A percentile compares a stretch with the other conserved stretches of the same genome.
These are phyloP conservation scores for Echiichthys vipera DNA, from an alignment of 2,797 vertebrate genomes.

Conservation along the genomic window DNA sequence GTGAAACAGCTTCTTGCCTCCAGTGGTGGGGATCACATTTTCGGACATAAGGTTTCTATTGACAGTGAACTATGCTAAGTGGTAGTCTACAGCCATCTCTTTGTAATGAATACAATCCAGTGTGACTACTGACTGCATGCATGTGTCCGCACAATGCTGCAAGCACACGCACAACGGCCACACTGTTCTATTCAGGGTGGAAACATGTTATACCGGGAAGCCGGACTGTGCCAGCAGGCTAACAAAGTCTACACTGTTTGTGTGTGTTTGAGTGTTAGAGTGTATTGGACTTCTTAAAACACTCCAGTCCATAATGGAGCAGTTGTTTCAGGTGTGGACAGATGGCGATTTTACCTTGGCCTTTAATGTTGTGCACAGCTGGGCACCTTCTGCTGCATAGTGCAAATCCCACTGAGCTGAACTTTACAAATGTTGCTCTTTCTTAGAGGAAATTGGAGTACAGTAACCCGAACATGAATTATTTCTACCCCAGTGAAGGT, in stretches of 20 bases:
- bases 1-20: background rate
- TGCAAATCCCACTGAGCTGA: constrained; percentile 42
- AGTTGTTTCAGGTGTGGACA: constrained; percentile 49
- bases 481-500: constrained; percentile 1
- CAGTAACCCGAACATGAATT: background rate
- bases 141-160: constrained; percentile 60
- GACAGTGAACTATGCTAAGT: constrained; percentile 22
- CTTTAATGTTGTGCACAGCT: constrained; percentile 46
- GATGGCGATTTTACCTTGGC: constrained; percentile 28
- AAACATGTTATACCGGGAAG: constrained; percentile 68
- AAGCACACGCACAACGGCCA: constrained; percentile 46
- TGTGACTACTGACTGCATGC: constrained; percentile 54
- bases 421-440: constrained; percentile 36
- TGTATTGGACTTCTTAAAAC: constrained; percentile 44
- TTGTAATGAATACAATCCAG: constrained; percentile 53
- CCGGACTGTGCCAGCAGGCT: constrained; percentile 55
- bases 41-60: background rate
- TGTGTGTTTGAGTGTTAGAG: constrained; percentile 1
- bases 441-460: constrained; percentile 32
- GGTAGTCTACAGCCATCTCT: constrained; percentile 28
- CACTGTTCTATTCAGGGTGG: constrained; percentile 72
- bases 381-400: constrained; percentile 41
- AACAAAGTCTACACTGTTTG: constrained; percentile 76
- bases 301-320: constrained; percentile 41
- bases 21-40: background rate